Evolutionary conservation across 1,140 invertebrate species (phyloP).

Genomic region (Hylaeus anthracinus): DNA sequence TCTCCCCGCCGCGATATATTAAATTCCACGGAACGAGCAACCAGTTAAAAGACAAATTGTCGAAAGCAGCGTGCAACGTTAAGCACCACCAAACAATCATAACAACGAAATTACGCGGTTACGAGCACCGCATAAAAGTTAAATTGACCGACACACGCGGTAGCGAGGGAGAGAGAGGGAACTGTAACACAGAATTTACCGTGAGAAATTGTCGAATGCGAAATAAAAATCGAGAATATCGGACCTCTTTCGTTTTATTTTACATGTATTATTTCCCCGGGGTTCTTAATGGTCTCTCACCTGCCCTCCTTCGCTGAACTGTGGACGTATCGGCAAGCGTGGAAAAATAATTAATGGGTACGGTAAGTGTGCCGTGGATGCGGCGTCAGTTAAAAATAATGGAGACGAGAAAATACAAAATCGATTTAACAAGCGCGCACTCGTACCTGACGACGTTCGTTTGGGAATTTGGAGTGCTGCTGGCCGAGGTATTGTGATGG

Average conservation of each 20-base stretch:
- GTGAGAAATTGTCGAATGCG: background rate
- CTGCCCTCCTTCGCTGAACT: slow-evolving; percentile 77
- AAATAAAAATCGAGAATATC: slow-evolving; percentile 23
- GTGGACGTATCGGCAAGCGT: slow-evolving; percentile 53
- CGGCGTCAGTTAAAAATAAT: slow-evolving; percentile 33
- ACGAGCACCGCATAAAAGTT: slow-evolving; percentile 36
- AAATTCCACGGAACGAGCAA: background rate
- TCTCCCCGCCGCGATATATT: background rate
- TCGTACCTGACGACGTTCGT: slow-evolving; percentile 78
- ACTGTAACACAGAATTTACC: slow-evolving; percentile 2
- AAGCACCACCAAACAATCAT: slow-evolving; percentile 41
- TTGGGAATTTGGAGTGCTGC: slow-evolving; percentile 76
- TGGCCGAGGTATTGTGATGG: slow-evolving; percentile 76
- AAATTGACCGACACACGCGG: slow-evolving; percentile 22
- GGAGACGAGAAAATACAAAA: slow-evolving; percentile 3
- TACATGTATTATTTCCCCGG: background rate
- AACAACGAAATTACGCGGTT: slow-evolving; percentile 48
- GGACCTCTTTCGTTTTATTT: slow-evolving; percentile 9
- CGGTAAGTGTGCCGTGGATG: slow-evolving; percentile 9
- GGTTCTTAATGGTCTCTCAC: slow-evolving; percentile 63
- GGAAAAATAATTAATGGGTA: slow-evolving; percentile 59
- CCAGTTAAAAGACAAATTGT: slow-evolving; percentile 36
- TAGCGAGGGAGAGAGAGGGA: background rate
- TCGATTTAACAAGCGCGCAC: slow-evolving; percentile 36
- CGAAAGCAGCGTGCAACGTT: slow-evolving; percentile 28